phyloP scores from a whole-genome alignment of 2,797 vertebrate genomes.

The Taenioides sp. region DNA sequence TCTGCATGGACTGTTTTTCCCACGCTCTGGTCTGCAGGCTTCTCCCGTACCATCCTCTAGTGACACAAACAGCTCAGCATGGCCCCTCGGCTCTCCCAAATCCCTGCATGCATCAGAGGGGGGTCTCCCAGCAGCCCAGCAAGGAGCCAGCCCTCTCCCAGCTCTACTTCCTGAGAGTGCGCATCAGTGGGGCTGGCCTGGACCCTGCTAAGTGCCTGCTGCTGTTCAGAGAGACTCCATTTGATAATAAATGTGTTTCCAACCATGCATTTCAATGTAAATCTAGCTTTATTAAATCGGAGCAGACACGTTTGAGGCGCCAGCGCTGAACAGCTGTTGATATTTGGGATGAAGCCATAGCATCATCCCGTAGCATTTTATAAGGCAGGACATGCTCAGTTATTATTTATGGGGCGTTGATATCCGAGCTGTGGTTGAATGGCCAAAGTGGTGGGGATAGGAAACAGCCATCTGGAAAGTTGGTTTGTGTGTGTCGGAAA shows the following conservation, averaged over 20 bases:
- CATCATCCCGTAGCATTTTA: not conserved
- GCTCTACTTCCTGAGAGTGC: conserved; percentile 72
- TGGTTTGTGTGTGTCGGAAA: conserved; percentile 71
- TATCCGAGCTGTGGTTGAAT: conserved; percentile 72
- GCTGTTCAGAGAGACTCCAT: conserved; percentile 65
- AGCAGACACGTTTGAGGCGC: conserved; percentile 17
- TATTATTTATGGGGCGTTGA: not conserved
- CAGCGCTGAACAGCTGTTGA: conserved; percentile 12
- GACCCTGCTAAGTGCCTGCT: conserved; percentile 81
- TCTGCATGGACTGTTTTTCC: conserved; percentile 77
- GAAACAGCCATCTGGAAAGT: conserved; percentile 78
- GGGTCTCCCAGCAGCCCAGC: conserved; percentile 68
- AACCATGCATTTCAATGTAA: conserved; percentile 11
- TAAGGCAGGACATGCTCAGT: not conserved
- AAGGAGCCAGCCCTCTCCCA: conserved; percentile 69
- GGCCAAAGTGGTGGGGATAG: conserved; percentile 73
- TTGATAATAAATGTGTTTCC: conserved; percentile 6
- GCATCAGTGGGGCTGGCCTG: conserved; percentile 79
- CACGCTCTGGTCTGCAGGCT: conserved; percentile 77
- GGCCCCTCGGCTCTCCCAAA: conserved; percentile 79
- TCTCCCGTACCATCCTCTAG: conserved; percentile 79
- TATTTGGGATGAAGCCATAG: not conserved
- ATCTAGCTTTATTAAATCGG: conserved; percentile 8
- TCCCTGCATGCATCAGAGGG: conserved; percentile 74
- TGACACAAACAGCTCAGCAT: conserved; percentile 82